Percentiles rank a stretch among this genome's conserved stretches.
Conservation (phyloP, 1,140 invertebrate species). For the Lethrus apterus region DNA sequence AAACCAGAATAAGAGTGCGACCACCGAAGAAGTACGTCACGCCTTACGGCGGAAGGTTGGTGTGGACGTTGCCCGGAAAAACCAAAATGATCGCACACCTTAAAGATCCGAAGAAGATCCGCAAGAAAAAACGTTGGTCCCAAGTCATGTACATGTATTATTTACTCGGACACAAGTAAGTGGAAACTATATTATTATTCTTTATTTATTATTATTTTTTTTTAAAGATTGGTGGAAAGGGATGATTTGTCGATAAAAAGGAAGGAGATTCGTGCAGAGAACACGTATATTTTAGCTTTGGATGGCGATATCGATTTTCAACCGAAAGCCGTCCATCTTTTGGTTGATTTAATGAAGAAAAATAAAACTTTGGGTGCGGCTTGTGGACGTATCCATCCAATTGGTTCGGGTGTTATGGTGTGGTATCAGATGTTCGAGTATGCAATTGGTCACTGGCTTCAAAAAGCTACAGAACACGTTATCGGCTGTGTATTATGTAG, state of each 20-base stretch:
- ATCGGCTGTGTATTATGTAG: slow-evolving; percentile 83
- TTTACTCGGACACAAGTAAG: slow-evolving; percentile 61
- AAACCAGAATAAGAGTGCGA: slow-evolving; percentile 56
- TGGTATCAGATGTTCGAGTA: slow-evolving; percentile 95
- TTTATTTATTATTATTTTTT: background rate
- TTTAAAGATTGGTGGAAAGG: slow-evolving; percentile 62
- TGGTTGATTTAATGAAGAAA: slow-evolving; percentile 88
- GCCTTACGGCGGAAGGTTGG: slow-evolving; percentile 80
- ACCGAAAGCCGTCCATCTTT: slow-evolving; percentile 73
- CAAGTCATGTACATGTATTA: slow-evolving; percentile 96
- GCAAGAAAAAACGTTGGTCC: slow-evolving; percentile 77
- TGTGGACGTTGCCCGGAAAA: slow-evolving; percentile 79
- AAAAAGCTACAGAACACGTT: slow-evolving; percentile 92
- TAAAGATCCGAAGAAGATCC: slow-evolving; percentile 83
- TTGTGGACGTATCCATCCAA: slow-evolving; percentile 87
- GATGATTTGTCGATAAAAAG: slow-evolving; percentile 48
- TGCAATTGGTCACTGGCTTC: slow-evolving; percentile 89
- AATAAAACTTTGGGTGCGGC: slow-evolving; percentile 81
- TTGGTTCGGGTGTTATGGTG: slow-evolving; percentile 80
- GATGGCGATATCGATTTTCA: slow-evolving; percentile 92
- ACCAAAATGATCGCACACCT: slow-evolving; percentile 80
- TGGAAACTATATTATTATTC: background rate
- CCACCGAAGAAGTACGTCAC: slow-evolving; percentile 74
- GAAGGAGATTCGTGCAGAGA: slow-evolving; percentile 72
- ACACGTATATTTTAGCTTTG: slow-evolving; percentile 83